These are phyloP conservation scores for Eledone cirrhosa DNA, from an alignment of 2,888 invertebrate species.

Conservation along the genomic window DNA sequence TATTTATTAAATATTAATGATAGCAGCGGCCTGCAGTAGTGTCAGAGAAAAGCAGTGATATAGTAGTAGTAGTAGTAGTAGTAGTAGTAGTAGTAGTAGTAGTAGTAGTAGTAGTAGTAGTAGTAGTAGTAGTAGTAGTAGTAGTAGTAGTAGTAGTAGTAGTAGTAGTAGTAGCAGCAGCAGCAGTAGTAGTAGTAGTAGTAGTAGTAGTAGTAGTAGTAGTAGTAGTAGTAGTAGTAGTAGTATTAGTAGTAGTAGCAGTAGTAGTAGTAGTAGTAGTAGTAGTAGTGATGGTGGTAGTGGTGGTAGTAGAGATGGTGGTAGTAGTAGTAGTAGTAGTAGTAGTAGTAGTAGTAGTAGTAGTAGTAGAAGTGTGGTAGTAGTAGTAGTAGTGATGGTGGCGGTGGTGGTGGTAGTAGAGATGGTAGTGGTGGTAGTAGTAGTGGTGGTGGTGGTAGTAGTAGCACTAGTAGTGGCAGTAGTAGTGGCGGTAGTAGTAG, in stretches of 20 bases:
- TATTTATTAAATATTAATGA: neutral
- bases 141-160: slow-evolving; percentile 13
- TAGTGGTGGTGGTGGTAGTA: no score
- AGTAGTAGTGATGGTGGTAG: no score
- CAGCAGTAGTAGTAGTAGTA: slow-evolving; percentile 13
- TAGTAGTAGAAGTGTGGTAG: no score
- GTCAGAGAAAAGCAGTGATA: slow-evolving; percentile 9
- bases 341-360: slow-evolving; percentile 13
- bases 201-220: slow-evolving; percentile 13
- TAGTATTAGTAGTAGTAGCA: no score
- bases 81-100: slow-evolving; percentile 13
- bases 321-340: slow-evolving; percentile 13
- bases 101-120: slow-evolving; percentile 13
- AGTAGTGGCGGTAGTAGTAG: slow-evolving; percentile 13
- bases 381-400: no score
- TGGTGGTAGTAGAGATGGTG: no score
- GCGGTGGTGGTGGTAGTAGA: no score
- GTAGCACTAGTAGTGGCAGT: no score
- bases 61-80: slow-evolving; percentile 13
- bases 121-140: slow-evolving; percentile 13
- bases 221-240: no score
- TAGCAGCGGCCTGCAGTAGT: neutral
- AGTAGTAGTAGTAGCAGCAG: slow-evolving; percentile 13
- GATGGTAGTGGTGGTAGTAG: no score
- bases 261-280: slow-evolving; percentile 13